phyloP scores from a whole-genome alignment of 2,888 invertebrate species.

The Bedellia somnulentella region DNA sequence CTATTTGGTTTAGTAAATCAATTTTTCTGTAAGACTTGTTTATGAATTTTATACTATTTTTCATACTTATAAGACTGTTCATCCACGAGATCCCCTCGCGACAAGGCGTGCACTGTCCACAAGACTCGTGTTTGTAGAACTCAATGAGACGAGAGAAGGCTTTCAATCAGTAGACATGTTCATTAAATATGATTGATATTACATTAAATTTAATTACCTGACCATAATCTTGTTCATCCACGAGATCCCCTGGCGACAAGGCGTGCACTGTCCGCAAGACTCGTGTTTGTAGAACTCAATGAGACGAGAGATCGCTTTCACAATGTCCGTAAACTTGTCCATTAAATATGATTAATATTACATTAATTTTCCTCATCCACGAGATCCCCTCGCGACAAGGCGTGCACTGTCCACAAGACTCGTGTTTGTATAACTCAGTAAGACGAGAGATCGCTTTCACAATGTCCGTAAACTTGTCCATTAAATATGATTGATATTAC shows the following conservation, averaged over 20 bases:
- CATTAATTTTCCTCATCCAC: slow-evolving; percentile 96
- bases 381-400: slow-evolving; percentile 96
- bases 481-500: too few relatives aligned
- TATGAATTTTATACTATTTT: too few relatives aligned
- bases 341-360: too few relatives aligned
- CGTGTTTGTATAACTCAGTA: slow-evolving; percentile 98
- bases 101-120: slow-evolving; percentile 99
- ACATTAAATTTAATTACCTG: too few relatives aligned
- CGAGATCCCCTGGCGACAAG: slow-evolving; percentile 94
- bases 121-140: slow-evolving; percentile 99
- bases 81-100: slow-evolving; percentile 97
- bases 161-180: slow-evolving; percentile 95
- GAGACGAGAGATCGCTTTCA: slow-evolving; percentile 93
- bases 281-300: slow-evolving; percentile 99
- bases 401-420: slow-evolving; percentile 99
- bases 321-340: slow-evolving; percentile 96
- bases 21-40: too few relatives aligned
- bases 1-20: too few relatives aligned
- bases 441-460: slow-evolving; percentile 95
- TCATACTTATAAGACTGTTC: slow-evolving; percentile 82
- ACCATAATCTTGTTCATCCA: slow-evolving; percentile 89
- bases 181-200: too few relatives aligned
- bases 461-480: slow-evolving; percentile 97
- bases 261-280: slow-evolving; percentile 99
- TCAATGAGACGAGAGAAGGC: slow-evolving; percentile 94